Conservation (phyloP, 1,140 invertebrate species). For the Acyrthosiphon pisum region DNA sequence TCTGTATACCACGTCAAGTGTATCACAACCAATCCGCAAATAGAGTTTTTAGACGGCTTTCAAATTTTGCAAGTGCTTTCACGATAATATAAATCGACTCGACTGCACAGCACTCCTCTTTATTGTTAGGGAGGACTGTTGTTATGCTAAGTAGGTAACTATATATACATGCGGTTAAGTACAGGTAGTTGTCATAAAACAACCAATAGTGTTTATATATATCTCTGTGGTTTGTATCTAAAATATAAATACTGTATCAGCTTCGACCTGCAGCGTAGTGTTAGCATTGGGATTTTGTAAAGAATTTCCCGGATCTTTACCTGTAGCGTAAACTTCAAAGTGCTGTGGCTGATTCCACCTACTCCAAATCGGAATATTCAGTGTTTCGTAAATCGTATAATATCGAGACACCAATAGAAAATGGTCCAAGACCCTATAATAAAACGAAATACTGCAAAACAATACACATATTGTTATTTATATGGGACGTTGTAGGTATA, state of each 20-base stretch:
- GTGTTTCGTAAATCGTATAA: neutral
- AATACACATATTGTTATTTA: no score
- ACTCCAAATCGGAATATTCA: neutral
- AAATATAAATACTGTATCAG: neutral
- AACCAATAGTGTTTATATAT: neutral
- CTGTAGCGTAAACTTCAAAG: neutral
- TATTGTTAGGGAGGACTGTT: neutral
- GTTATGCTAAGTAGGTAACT: neutral
- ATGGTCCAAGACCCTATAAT: neutral
- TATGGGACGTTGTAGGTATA: no score
- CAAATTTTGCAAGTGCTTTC: neutral
- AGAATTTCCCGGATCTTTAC: neutral
- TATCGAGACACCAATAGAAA: neutral
- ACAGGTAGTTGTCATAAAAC: neutral
- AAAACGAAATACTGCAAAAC: neutral
- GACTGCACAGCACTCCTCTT: neutral
- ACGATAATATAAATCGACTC: neutral
- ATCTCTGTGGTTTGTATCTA: neutral
- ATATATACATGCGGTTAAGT: neutral
- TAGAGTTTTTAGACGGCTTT: constrained; percentile 5
- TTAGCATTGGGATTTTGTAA: neutral
- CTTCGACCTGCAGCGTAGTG: neutral
- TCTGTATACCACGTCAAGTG: neutral
- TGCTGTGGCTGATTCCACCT: neutral
- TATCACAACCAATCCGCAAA: neutral